Evolutionary conservation across 2,113 vertebrate genomes (phyloP).

Genomic region (Muscicapa adusta): DNA sequence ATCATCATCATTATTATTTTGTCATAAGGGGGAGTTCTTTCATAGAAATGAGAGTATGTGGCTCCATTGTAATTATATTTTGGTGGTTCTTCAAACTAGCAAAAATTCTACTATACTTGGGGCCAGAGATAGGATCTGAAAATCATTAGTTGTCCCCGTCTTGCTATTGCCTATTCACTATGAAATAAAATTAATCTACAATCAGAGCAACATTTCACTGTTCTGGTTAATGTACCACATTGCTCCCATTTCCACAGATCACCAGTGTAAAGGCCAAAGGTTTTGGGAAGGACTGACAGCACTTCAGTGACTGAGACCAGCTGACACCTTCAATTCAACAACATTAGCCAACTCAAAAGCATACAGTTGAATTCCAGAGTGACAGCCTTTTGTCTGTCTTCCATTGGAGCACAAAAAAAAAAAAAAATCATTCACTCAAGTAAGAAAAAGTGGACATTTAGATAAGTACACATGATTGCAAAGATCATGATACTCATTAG

Average conservation of each 20-base stretch:
- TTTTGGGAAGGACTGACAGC: not conserved
- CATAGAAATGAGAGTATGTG: not conserved
- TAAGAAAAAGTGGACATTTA: not conserved
- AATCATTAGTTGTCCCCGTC: not conserved
- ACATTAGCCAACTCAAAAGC: not conserved
- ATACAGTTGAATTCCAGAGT: not conserved
- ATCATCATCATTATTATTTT: not conserved
- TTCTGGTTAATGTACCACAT: not conserved
- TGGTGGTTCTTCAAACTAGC: not conserved
- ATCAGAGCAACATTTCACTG: not conserved
- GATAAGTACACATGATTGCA: not conserved
- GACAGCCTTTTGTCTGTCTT: not conserved
- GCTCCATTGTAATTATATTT: not conserved
- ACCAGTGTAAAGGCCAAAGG: not conserved
- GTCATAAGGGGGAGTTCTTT: not conserved
- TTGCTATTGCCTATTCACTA: not conserved
- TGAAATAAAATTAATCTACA: not conserved
- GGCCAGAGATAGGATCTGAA: not conserved
- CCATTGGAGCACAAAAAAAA: not conserved
- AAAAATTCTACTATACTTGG: not conserved
- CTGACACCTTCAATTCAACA: not conserved
- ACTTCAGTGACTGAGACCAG: not conserved
- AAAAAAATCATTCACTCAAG: not conserved
- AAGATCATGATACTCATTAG: not conserved
- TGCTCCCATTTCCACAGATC: not conserved